These are phyloP conservation scores for Aspidoscelis tigris DNA, from an alignment of 2,113 vertebrate species.

Conservation along the genomic window DNA sequence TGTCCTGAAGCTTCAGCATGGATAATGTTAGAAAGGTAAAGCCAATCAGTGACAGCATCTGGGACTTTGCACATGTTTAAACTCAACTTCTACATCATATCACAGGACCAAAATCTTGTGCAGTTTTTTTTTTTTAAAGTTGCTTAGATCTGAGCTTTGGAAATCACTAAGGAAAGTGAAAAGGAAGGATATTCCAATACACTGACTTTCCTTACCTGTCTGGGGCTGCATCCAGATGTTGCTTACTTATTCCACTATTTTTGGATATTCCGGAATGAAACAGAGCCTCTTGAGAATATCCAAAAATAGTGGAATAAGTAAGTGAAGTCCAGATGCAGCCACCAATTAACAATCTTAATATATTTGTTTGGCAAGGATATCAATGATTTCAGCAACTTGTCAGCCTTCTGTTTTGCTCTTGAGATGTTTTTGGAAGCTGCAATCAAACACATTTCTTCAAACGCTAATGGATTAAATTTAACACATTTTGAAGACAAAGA, in stretches of 20 bases:
- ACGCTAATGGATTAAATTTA: neutral
- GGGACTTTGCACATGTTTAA: neutral
- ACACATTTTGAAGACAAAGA: too few relatives aligned
- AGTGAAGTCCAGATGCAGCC: too few relatives aligned
- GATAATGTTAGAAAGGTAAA: conserved; percentile 1
- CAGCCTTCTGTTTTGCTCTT: neutral
- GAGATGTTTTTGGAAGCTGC: neutral
- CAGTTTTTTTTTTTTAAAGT: neutral
- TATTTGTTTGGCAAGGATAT: neutral
- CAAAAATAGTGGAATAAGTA: too few relatives aligned
- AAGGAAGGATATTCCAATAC: neutral
- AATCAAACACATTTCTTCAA: neutral
- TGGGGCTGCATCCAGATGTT: too few relatives aligned
- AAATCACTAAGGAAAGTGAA: neutral
- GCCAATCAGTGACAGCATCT: conserved; percentile 15
- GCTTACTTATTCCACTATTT: too few relatives aligned
- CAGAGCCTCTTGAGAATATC: too few relatives aligned
- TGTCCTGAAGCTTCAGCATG: neutral
- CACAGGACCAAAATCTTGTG: neutral
- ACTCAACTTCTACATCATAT: neutral
- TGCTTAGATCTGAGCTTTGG: neutral
- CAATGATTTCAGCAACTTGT: too few relatives aligned
- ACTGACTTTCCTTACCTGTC: too few relatives aligned
- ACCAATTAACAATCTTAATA: too few relatives aligned
- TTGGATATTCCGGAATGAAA: too few relatives aligned